A percentile compares a stretch with the other conserved stretches of the same genome.
phyloP scores from a whole-genome alignment of 2,797 vertebrate genomes.

The Chelmon rostratus region DNA sequence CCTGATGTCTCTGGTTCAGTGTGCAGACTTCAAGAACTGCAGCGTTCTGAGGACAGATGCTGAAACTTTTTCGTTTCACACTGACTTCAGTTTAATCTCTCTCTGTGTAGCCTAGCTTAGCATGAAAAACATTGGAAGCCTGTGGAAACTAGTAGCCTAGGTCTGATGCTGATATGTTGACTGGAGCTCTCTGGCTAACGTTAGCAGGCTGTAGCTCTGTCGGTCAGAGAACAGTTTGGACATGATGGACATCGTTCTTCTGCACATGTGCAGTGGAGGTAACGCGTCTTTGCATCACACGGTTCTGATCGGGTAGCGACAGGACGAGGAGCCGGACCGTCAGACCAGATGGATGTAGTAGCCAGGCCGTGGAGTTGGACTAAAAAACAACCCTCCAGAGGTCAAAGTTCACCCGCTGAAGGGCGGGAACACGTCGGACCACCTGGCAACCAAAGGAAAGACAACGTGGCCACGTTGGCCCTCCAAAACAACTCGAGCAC shows the following conservation, averaged over 20 bases:
- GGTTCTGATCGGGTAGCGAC: conserved; percentile 35
- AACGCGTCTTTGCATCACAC: conserved; percentile 5
- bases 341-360: conserved; percentile 78
- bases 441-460: conserved; percentile 82
- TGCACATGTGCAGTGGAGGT: conserved; percentile 19
- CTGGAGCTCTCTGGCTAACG: background rate
- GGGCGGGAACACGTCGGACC: conserved; percentile 35
- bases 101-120: conserved; percentile 5
- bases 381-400: conserved; percentile 19
- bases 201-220: conserved; percentile 5
- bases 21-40: too few relatives aligned
- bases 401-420: conserved; percentile 54
- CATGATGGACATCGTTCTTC: too few relatives aligned
- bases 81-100: background rate
- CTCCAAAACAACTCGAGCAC: conserved; percentile 76
- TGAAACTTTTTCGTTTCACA: background rate
- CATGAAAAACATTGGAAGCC: background rate
- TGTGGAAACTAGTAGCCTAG: background rate
- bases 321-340: conserved; percentile 45
- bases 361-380: conserved; percentile 54
- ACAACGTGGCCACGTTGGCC: conserved; percentile 34
- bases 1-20: background rate
- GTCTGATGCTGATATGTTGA: background rate
- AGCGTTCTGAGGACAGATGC: background rate
- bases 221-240: background rate